Conservation (phyloP, 2,888 invertebrate species). For the Antitype chi region DNA sequence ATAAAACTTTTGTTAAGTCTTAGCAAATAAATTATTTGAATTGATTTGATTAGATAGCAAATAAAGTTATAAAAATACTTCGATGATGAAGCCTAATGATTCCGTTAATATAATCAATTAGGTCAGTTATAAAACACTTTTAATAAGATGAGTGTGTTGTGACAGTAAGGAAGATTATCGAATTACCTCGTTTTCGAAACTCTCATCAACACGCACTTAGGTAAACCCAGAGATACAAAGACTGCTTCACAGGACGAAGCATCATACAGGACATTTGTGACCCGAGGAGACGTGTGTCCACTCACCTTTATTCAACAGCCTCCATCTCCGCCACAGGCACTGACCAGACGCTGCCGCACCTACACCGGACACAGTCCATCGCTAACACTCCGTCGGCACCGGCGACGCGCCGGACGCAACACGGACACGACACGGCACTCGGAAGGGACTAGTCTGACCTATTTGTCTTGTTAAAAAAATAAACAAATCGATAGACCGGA, state of each 20-base stretch:
- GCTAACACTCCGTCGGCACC: constrained; percentile 65
- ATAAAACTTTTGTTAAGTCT: neutral
- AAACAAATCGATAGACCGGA: constrained; percentile 89
- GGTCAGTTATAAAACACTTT: neutral
- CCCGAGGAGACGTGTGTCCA: constrained; percentile 11
- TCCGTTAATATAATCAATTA: neutral
- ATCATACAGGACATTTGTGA: neutral
- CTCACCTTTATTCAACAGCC: constrained; percentile 65
- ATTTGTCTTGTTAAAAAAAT: constrained; percentile 88
- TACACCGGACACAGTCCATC: constrained; percentile 67
- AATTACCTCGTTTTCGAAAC: neutral
- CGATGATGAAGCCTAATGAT: neutral
- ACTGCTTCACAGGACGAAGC: neutral
- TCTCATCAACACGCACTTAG: neutral
- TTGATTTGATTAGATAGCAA: neutral
- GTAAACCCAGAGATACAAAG: neutral
- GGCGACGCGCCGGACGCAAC: constrained; percentile 67
- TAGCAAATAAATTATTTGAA: neutral
- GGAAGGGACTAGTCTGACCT: constrained; percentile 80
- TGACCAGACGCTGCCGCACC: constrained; percentile 51
- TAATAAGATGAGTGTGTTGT: no score
- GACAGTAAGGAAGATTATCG: neutral
- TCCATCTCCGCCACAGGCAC: constrained; percentile 56
- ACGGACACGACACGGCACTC: constrained; percentile 73
- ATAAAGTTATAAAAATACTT: neutral